Evolutionary conservation across 2,888 invertebrate genomes (phyloP).

Genomic region (Chrysolina americana): DNA sequence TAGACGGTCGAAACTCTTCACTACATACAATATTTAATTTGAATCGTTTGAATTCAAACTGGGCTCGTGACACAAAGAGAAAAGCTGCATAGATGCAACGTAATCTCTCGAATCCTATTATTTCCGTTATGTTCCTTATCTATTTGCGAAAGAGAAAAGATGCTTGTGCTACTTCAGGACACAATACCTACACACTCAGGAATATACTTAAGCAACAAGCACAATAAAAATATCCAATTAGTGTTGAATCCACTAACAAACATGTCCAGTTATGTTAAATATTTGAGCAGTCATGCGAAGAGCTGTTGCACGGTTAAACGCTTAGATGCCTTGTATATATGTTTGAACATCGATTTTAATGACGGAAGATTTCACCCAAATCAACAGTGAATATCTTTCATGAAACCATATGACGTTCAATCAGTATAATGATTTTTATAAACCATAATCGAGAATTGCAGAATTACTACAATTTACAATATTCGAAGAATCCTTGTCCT

Average conservation of each 20-base stretch:
- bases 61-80: neutral
- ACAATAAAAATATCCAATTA: slow-evolving; percentile 22
- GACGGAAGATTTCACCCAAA: neutral
- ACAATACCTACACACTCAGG: slow-evolving; percentile 7
- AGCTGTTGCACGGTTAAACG: slow-evolving; percentile 17
- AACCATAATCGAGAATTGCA: too few relatives aligned
- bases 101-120: neutral
- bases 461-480: too few relatives aligned
- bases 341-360: slow-evolving; percentile 13
- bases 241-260: slow-evolving; percentile 22
- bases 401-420: neutral
- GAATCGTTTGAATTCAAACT: neutral
- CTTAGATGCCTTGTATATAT: slow-evolving; percentile 28
- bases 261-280: slow-evolving; percentile 36
- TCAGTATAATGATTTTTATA: neutral
- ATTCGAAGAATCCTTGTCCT: too few relatives aligned
- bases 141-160: neutral
- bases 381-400: neutral
- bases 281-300: slow-evolving; percentile 31
- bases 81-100: neutral
- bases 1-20: too few relatives aligned
- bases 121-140: slow-evolving; percentile 14
- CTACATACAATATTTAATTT: too few relatives aligned
- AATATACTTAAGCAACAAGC: neutral
- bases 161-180: slow-evolving; percentile 10